phyloP scores from a whole-genome alignment of 1,140 invertebrate species.

The Drosophila parabipectinata region DNA sequence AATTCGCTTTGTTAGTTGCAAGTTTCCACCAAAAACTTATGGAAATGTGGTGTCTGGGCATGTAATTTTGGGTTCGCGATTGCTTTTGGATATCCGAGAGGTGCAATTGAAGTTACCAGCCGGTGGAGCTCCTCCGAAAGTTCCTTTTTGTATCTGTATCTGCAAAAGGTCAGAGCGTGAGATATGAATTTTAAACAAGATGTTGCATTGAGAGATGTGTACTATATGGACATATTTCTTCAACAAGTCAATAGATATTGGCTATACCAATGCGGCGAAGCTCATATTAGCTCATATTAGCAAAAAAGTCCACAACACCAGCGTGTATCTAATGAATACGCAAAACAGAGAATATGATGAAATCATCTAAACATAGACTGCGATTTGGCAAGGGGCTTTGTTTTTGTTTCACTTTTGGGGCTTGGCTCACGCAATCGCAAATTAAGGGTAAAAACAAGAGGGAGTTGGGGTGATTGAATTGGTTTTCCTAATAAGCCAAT shows the following conservation, averaged over 20 bases:
- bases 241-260: constrained; percentile 7
- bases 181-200: constrained; percentile 48
- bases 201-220: not conserved
- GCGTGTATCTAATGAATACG: constrained; percentile 49
- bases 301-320: constrained; percentile 40
- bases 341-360: constrained; percentile 69
- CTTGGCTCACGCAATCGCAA: constrained; percentile 52
- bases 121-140: constrained; percentile 29
- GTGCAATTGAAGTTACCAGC: constrained; percentile 32
- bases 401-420: constrained; percentile 34
- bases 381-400: constrained; percentile 29
- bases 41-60: constrained; percentile 55
- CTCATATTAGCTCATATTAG: constrained; percentile 76
- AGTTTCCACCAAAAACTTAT: constrained; percentile 74
- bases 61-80: constrained; percentile 53
- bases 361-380: constrained; percentile 73
- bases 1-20: constrained; percentile 57
- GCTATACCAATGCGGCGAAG: constrained; percentile 56
- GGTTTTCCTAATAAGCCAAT: constrained; percentile 55
- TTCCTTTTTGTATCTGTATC: constrained; percentile 28
- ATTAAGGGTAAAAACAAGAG: not conserved
- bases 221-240: not conserved
- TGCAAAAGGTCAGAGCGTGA: constrained; percentile 77
- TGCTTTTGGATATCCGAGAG: constrained; percentile 44
- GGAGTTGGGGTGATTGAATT: constrained; percentile 17